These are phyloP conservation scores for Bungarus multicinctus DNA, from an alignment of 2,113 vertebrate genomes.

Conservation along the genomic window DNA sequence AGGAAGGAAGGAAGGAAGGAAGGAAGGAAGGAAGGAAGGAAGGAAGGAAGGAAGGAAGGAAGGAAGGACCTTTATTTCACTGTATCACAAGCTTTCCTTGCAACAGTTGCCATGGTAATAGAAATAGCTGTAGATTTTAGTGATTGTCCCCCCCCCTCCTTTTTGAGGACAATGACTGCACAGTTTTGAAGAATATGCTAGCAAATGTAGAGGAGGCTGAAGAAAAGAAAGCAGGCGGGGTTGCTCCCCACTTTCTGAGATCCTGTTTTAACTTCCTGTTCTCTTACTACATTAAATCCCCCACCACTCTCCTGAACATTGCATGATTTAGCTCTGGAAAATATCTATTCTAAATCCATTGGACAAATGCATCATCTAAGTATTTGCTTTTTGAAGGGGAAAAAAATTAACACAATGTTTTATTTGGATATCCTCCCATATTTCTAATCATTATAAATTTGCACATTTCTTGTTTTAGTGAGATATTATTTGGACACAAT, in stretches of 20 bases:
- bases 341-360: constrained; percentile 38
- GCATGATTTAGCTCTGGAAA: constrained; percentile 9
- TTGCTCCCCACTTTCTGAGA: background rate
- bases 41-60: background rate
- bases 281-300: background rate
- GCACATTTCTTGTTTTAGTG: constrained; percentile 48
- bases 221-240: background rate
- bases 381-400: constrained; percentile 8
- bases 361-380: constrained; percentile 30
- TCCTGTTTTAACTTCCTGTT: background rate
- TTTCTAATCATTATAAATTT: constrained; percentile 58
- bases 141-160: background rate
- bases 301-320: constrained; percentile 17
- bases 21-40: background rate
- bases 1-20: background rate
- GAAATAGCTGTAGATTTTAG: constrained; percentile 39
- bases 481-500: constrained; percentile 52
- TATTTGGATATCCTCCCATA: constrained; percentile 38
- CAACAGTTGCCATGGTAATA: constrained; percentile 59
- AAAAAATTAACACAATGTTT: constrained; percentile 46
- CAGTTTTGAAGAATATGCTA: constrained; percentile 10
- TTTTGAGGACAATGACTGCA: constrained; percentile 15
- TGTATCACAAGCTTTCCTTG: constrained; percentile 34
- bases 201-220: constrained; percentile 7
- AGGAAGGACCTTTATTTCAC: background rate